phyloP scores from a whole-genome alignment of 2,113 vertebrate species.

The Naja naja region DNA sequence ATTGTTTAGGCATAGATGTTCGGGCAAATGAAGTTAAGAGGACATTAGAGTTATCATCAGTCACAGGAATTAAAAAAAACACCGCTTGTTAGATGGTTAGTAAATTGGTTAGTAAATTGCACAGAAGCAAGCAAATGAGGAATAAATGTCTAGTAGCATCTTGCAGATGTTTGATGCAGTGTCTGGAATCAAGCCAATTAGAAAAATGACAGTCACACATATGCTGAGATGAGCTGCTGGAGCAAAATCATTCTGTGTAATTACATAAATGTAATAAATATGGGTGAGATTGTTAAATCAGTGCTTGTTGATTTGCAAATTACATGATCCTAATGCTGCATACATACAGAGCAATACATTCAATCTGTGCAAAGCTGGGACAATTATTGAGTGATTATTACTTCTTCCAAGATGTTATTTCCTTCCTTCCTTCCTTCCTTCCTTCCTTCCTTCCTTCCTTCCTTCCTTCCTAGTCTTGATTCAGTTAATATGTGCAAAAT shows the following conservation, averaged over 20 bases:
- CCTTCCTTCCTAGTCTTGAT: no score
- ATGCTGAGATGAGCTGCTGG: constrained; percentile 37
- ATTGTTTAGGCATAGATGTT: constrained; percentile 34
- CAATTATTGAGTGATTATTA: not conserved
- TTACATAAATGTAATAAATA: constrained; percentile 55
- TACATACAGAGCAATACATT: not conserved
- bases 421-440: not conserved
- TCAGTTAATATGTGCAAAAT: no score
- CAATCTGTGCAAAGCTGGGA: constrained; percentile 4
- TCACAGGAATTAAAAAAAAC: constrained; percentile 55
- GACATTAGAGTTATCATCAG: constrained; percentile 31
- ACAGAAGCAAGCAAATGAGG: not conserved
- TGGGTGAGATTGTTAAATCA: constrained; percentile 42
- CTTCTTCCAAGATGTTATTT: not conserved
- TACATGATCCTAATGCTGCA: constrained; percentile 27
- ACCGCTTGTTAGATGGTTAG: constrained; percentile 10
- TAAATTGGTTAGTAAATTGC: not conserved
- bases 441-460: no score
- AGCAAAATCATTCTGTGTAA: constrained; percentile 48
- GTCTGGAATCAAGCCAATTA: constrained; percentile 41
- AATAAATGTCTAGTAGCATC: not conserved
- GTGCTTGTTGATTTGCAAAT: constrained; percentile 14
- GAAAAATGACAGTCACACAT: constrained; percentile 44
- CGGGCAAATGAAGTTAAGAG: constrained; percentile 33
- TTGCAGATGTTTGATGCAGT: not conserved